phyloP scores from a whole-genome alignment of 1,140 invertebrate genomes.

The Rhyacophila brunnea region DNA sequence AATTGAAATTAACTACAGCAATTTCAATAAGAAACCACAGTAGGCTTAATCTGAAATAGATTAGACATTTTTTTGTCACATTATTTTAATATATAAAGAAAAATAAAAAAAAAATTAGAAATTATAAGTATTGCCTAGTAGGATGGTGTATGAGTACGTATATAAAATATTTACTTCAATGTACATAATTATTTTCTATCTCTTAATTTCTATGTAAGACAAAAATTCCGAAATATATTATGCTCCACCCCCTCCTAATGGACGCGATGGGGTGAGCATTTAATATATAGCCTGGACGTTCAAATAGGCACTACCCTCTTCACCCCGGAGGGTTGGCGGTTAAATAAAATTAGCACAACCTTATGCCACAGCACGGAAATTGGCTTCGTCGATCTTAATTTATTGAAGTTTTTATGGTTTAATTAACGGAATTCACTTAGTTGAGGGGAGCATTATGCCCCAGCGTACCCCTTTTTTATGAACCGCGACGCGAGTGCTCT shows the following conservation, averaged over 20 bases:
- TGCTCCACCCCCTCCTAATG: background rate
- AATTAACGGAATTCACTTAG: conserved; percentile 59
- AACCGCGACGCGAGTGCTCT: background rate
- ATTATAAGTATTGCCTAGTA: too few relatives aligned
- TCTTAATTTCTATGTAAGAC: too few relatives aligned
- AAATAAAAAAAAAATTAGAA: too few relatives aligned
- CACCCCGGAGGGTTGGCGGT: conserved; percentile 16
- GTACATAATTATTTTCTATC: too few relatives aligned
- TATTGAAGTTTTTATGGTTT: conserved; percentile 61
- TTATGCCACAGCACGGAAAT: conserved; percentile 43
- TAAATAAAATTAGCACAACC: conserved; percentile 34
- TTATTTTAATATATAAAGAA: too few relatives aligned
- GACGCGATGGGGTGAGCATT: background rate
- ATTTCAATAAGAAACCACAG: too few relatives aligned
- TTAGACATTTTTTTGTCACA: too few relatives aligned
- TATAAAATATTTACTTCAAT: too few relatives aligned
- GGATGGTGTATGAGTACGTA: too few relatives aligned
- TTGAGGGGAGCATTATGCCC: conserved; percentile 38
- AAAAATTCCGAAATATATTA: background rate
- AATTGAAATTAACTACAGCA: too few relatives aligned
- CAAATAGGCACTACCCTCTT: background rate
- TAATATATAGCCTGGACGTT: conserved; percentile 2
- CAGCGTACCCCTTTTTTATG: conserved; percentile 7
- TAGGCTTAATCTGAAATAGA: too few relatives aligned
- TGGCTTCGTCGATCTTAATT: conserved; percentile 55